phyloP scores from a whole-genome alignment of 2,888 invertebrate species.

The Coecobrya sp. region DNA sequence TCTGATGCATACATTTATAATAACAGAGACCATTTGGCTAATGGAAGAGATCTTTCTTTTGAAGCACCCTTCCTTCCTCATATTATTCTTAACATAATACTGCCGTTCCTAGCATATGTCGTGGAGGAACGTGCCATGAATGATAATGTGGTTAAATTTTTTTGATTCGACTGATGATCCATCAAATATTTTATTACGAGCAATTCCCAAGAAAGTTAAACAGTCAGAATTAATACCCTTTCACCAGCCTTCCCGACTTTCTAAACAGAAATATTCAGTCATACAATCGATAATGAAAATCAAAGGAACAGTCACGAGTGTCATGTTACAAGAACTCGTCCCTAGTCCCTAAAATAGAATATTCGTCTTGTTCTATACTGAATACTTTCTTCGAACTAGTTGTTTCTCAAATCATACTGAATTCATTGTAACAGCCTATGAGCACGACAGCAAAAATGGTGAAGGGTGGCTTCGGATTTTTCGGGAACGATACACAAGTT shows the following conservation, averaged over 20 bases:
- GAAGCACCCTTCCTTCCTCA: background rate
- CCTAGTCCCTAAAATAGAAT: slow-evolving; percentile 1
- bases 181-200: slow-evolving; percentile 74
- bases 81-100: background rate
- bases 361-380: background rate
- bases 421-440: slow-evolving; percentile 27
- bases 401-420: slow-evolving; percentile 25
- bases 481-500: background rate
- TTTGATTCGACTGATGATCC: slow-evolving; percentile 67
- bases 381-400: background rate
- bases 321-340: slow-evolving; percentile 29
- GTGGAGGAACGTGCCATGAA: slow-evolving; percentile 62
- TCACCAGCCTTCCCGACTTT: background rate
- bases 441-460: background rate
- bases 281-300: slow-evolving; percentile 4
- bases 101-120: slow-evolving; percentile 64
- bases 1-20: background rate
- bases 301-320: background rate
- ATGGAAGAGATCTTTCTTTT: slow-evolving; percentile 8
- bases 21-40: slow-evolving; percentile 7
- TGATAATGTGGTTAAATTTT: slow-evolving; percentile 68
- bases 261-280: background rate
- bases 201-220: slow-evolving; percentile 50
- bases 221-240: slow-evolving; percentile 17
- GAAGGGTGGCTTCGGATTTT: slow-evolving; percentile 20